A percentile compares a stretch with the other conserved stretches of the same genome.
Conservation (phyloP, 2,113 vertebrate species). For the Trachemys scripta region DNA sequence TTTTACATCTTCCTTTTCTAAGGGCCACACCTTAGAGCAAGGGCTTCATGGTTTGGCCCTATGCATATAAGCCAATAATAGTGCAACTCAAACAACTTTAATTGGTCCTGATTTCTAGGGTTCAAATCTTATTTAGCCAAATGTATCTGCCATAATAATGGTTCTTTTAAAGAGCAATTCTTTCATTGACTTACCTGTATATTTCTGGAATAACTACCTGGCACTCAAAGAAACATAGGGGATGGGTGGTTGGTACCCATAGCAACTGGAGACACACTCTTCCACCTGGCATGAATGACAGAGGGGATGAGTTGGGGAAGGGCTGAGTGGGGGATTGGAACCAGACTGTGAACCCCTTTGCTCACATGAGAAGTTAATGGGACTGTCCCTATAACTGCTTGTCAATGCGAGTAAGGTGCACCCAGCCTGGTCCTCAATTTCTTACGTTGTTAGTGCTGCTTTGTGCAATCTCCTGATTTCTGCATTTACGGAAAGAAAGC, state of each 20-base stretch:
- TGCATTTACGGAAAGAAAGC: background rate
- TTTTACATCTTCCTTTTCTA: background rate
- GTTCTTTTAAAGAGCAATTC: background rate
- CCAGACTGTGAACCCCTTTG: background rate
- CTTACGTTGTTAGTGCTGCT: background rate
- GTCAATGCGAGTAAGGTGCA: background rate
- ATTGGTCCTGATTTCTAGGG: background rate
- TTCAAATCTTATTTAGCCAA: conserved; percentile 9
- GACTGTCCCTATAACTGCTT: background rate
- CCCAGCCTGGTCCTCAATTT: background rate
- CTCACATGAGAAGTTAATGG: background rate
- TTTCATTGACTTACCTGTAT: background rate
- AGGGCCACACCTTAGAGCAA: background rate
- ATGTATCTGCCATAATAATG: background rate
- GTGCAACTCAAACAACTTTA: background rate
- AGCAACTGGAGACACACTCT: background rate
- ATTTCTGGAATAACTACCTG: background rate
- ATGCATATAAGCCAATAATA: conserved; percentile 31
- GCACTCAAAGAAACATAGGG: background rate
- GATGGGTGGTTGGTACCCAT: background rate
- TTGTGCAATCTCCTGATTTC: background rate
- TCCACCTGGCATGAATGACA: background rate
- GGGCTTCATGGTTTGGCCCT: background rate
- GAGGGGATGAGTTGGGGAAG: background rate
- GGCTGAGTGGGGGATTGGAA: background rate